Evolutionary conservation across 2,797 vertebrate genomes (phyloP).

Genomic region (Danio albolineatus): DNA sequence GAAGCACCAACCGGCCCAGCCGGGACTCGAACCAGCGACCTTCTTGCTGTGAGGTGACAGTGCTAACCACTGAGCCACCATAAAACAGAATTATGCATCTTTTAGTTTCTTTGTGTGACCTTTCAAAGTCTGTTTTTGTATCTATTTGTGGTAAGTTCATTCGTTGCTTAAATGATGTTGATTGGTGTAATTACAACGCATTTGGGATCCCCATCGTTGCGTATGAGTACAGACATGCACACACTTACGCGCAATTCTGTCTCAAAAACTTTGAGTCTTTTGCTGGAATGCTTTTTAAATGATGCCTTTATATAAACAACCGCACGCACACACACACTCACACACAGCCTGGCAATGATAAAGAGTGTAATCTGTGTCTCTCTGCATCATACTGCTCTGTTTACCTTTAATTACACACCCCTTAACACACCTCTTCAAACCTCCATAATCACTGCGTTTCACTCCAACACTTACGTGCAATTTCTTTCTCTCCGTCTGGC

Average conservation of each 20-base stretch:
- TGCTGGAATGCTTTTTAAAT: slow-evolving; percentile 11
- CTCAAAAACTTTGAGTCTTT: background rate
- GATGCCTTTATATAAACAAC: slow-evolving; percentile 13
- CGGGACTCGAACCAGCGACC: too few relatives aligned
- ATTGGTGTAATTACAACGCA: slow-evolving; percentile 5
- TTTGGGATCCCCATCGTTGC: background rate
- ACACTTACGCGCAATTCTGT: background rate
- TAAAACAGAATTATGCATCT: background rate
- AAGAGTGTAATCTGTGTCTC: slow-evolving; percentile 46
- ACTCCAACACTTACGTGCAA: slow-evolving; percentile 49
- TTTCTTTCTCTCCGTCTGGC: slow-evolving; percentile 40
- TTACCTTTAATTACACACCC: slow-evolving; percentile 63
- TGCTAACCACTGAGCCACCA: too few relatives aligned
- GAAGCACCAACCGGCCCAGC: too few relatives aligned
- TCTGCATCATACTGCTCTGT: slow-evolving; percentile 46
- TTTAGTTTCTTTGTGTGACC: slow-evolving; percentile 3
- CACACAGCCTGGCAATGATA: slow-evolving; percentile 12
- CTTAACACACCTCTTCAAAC: slow-evolving; percentile 60
- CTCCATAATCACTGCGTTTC: slow-evolving; percentile 57
- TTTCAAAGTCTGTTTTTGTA: background rate
- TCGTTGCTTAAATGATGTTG: background rate
- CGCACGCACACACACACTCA: slow-evolving; percentile 4
- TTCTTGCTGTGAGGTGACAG: too few relatives aligned
- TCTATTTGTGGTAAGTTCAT: slow-evolving; percentile 4
- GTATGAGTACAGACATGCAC: background rate